Conservation (phyloP, 2,113 vertebrate species). For the Oreochromis aureus region DNA sequence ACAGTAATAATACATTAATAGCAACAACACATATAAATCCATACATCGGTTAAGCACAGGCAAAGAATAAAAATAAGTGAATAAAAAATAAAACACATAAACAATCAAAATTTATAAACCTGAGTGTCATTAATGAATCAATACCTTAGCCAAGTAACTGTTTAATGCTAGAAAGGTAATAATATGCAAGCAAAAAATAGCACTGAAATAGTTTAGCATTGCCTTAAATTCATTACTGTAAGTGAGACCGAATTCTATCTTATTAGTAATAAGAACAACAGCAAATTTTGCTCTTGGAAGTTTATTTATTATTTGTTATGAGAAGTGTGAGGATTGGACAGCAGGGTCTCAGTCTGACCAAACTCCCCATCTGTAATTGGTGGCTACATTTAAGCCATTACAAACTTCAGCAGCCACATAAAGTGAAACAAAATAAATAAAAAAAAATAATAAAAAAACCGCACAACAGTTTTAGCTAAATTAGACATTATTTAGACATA, state of each 20-base stretch:
- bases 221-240: neutral
- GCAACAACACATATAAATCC: neutral
- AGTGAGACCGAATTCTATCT: neutral
- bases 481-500: neutral
- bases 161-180: neutral
- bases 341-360: constrained; percentile 46
- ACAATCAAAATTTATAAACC: neutral
- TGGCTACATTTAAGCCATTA: constrained; percentile 32
- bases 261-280: neutral
- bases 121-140: neutral
- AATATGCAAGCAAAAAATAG: neutral
- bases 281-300: neutral
- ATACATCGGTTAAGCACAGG: neutral
- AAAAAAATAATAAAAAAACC: neutral
- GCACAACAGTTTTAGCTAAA: neutral
- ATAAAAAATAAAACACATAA: neutral
- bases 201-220: neutral
- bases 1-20: neutral
- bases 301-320: neutral
- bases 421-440: neutral
- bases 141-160: neutral
- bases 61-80: neutral
- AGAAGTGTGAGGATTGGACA: neutral
- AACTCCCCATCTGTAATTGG: constrained; percentile 18
- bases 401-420: constrained; percentile 2